A percentile compares a stretch with the other conserved stretches of the same genome.
These are phyloP conservation scores for Actinostola sp. DNA, from an alignment of 92 coral and sea anemone species.

Conservation along the genomic window DNA sequence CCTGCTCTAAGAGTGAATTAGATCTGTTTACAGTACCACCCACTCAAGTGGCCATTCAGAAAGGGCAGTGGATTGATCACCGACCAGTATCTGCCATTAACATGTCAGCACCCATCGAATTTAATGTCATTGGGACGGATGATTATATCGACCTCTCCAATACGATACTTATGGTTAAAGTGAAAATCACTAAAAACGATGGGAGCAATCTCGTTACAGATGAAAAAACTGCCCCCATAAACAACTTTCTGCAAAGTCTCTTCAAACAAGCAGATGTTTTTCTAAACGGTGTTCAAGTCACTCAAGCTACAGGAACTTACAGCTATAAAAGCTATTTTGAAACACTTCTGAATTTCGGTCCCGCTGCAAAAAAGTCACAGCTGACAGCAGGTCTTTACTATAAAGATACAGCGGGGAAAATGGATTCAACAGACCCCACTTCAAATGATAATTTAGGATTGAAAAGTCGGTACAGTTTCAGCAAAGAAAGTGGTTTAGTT, in stretches of 20 bases:
- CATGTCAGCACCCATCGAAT: neutral
- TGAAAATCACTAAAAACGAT: too few relatives aligned
- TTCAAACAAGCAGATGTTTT: slow-evolving; percentile 31
- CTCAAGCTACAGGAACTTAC: slow-evolving; percentile 31
- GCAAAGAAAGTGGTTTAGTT: neutral
- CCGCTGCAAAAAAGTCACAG: slow-evolving; percentile 14
- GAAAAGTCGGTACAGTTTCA: too few relatives aligned
- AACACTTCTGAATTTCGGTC: slow-evolving; percentile 20
- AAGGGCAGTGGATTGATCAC: neutral
- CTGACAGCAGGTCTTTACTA: slow-evolving; percentile 21
- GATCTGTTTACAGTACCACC: slow-evolving; percentile 9
- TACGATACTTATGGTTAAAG: too few relatives aligned
- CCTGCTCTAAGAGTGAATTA: neutral
- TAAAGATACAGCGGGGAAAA: slow-evolving; percentile 34
- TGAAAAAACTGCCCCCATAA: slow-evolving; percentile 3
- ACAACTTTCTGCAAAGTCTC: slow-evolving; percentile 27
- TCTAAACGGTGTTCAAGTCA: slow-evolving; percentile 18
- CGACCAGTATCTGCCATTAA: slow-evolving; percentile 18
- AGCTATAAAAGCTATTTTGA: slow-evolving; percentile 14
- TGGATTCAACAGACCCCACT: slow-evolving; percentile 9
- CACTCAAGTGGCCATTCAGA: slow-evolving; percentile 8
- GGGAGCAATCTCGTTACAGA: too few relatives aligned
- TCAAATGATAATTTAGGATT: too few relatives aligned
- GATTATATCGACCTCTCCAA: slow-evolving; percentile 19
- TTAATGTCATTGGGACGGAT: slow-evolving; percentile 13